Percentiles rank a stretch among this genome's conserved stretches.
phyloP scores from a whole-genome alignment of 2,888 invertebrate species.

The Diaphora mendica region DNA sequence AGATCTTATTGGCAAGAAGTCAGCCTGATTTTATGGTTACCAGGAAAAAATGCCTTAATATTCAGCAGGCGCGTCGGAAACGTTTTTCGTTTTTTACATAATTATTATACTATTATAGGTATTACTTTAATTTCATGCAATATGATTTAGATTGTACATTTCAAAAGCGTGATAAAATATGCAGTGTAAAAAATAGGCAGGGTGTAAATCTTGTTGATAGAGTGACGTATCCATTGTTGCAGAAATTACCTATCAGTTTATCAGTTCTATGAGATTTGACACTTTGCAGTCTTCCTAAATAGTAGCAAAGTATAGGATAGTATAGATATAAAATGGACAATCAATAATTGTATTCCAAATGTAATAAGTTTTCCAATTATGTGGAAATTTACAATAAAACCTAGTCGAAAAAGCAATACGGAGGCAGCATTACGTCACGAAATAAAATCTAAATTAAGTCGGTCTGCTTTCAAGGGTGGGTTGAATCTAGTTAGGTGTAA shows the following conservation, averaged over 20 bases:
- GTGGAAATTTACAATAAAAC: conserved; percentile 26
- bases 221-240: neutral
- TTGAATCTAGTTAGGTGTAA: conserved; percentile 70
- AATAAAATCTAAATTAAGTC: conserved; percentile 66
- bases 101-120: neutral
- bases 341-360: neutral
- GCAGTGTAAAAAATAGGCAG: neutral
- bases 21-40: no score
- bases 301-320: neutral
- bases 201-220: neutral
- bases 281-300: neutral
- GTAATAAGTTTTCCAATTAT: neutral
- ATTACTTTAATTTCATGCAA: neutral
- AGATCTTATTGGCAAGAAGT: no score
- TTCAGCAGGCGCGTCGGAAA: no score
- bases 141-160: neutral
- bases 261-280: neutral
- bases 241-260: neutral
- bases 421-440: conserved; percentile 50
- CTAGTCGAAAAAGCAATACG: conserved; percentile 24
- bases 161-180: neutral
- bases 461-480: conserved; percentile 64
- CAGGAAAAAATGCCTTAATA: no score
- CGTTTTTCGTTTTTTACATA: neutral
- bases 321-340: neutral